These are phyloP conservation scores for Aphidius ervi DNA, from an alignment of 1,140 invertebrate species.

Conservation along the genomic window DNA sequence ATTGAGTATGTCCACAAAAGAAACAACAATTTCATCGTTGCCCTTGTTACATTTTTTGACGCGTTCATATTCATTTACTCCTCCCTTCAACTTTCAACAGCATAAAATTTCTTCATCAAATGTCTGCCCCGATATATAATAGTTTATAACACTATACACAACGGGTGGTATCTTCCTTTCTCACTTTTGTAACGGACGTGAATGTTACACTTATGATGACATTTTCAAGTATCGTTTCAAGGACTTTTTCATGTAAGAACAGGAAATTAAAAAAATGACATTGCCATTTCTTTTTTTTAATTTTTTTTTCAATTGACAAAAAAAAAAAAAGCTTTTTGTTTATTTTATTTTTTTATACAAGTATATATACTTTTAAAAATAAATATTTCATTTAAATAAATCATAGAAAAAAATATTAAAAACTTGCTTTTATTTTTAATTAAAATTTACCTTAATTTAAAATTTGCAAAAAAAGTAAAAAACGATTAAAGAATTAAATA, in stretches of 20 bases:
- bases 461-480: too few species aligned
- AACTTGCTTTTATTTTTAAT: too few species aligned
- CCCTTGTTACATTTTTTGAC: background rate
- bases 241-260: background rate
- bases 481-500: too few species aligned
- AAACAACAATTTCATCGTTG: constrained; percentile 18
- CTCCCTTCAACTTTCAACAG: background rate
- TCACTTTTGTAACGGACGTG: background rate
- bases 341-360: too few species aligned
- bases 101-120: constrained; percentile 11
- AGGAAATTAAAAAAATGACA: too few species aligned
- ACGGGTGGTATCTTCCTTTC: constrained; percentile 11
- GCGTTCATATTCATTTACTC: constrained; percentile 1
- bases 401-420: too few species aligned
- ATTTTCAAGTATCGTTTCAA: constrained; percentile 8
- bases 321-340: too few species aligned
- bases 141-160: background rate
- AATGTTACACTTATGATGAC: constrained; percentile 1
- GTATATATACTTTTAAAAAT: too few species aligned
- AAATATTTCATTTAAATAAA: too few species aligned
- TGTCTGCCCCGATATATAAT: constrained; percentile 7
- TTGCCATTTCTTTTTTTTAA: too few species aligned
- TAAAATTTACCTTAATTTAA: too few species aligned
- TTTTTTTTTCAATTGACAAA: too few species aligned
- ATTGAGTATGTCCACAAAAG: constrained; percentile 22